phyloP scores from a whole-genome alignment of 2,888 invertebrate species.

The Tenthredo notha region DNA sequence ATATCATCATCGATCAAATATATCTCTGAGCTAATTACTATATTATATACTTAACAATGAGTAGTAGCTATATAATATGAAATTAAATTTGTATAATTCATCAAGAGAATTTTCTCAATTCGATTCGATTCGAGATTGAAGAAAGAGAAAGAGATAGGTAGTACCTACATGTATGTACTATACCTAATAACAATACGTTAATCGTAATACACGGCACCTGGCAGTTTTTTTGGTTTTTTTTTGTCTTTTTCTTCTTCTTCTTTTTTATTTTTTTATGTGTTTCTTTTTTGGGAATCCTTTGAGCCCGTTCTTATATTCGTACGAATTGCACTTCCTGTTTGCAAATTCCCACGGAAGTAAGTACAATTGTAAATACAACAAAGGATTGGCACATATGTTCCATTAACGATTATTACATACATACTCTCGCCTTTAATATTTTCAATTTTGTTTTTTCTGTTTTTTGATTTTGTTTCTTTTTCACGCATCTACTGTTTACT shows the following conservation, averaged over 20 bases:
- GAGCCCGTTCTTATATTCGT: conserved; percentile 58
- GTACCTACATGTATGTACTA: no score
- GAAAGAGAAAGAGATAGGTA: neutral
- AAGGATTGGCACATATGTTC: conserved; percentile 65
- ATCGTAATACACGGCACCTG: conserved; percentile 63
- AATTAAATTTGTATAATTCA: neutral
- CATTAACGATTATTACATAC: conserved; percentile 31
- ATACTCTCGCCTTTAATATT: neutral
- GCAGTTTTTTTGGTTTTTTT: conserved; percentile 63
- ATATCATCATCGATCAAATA: conserved; percentile 11
- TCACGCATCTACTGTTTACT: no score
- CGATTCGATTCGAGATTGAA: neutral
- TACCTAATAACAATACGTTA: neutral
- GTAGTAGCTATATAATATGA: neutral
- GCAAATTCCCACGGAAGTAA: conserved; percentile 69
- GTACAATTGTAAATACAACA: conserved; percentile 62
- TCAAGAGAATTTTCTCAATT: neutral
- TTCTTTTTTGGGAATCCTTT: neutral
- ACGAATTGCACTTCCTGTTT: conserved; percentile 77
- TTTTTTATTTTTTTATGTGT: neutral
- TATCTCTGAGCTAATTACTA: no score
- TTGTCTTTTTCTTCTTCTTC: conserved; percentile 54
- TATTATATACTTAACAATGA: neutral
- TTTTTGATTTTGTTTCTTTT: no score
- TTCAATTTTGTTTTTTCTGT: neutral